Evolutionary conservation across 2,888 invertebrate species (phyloP).

Genomic region (Chrysomela aeneicollis): DNA sequence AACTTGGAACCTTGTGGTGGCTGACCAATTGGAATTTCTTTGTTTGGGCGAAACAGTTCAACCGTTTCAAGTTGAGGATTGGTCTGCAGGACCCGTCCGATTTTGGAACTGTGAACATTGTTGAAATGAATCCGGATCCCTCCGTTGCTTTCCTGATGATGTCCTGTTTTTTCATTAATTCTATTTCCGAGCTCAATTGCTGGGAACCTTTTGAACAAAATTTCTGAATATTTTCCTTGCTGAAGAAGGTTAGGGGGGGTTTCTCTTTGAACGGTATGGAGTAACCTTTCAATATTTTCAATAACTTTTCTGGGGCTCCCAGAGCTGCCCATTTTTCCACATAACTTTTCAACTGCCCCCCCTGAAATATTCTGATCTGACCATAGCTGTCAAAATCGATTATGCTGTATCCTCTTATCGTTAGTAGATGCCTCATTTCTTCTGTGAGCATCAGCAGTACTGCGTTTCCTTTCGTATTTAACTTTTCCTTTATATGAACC

Average conservation of each 20-base stretch:
- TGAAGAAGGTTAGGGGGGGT: conserved; percentile 17
- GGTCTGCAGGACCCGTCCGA: not conserved
- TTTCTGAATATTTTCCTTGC: not conserved
- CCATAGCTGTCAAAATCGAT: no score
- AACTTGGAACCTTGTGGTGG: conserved; percentile 28
- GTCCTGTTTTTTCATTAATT: not conserved
- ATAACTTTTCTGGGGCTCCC: conserved; percentile 19
- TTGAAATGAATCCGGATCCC: conserved; percentile 12
- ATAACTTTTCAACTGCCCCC: conserved; percentile 17
- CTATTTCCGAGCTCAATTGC: not conserved
- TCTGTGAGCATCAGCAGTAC: no score
- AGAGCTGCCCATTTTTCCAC: conserved; percentile 18
- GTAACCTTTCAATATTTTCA: conserved; percentile 29
- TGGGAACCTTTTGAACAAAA: not conserved
- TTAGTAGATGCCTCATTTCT: no score
- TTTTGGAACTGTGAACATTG: conserved; percentile 10
- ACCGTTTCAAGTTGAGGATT: not conserved
- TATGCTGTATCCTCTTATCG: no score
- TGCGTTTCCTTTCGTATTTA: no score
- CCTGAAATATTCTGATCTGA: not conserved
- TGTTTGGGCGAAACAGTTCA: not conserved
- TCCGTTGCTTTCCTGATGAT: not conserved
- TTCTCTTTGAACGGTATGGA: conserved; percentile 21
- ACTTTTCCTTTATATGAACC: no score
- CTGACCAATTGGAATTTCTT: conserved; percentile 33